A percentile compares a stretch with the other conserved stretches of the same genome.
Conservation (phyloP, 2,797 vertebrate genomes). For the Nyctalus aviator region DNA sequence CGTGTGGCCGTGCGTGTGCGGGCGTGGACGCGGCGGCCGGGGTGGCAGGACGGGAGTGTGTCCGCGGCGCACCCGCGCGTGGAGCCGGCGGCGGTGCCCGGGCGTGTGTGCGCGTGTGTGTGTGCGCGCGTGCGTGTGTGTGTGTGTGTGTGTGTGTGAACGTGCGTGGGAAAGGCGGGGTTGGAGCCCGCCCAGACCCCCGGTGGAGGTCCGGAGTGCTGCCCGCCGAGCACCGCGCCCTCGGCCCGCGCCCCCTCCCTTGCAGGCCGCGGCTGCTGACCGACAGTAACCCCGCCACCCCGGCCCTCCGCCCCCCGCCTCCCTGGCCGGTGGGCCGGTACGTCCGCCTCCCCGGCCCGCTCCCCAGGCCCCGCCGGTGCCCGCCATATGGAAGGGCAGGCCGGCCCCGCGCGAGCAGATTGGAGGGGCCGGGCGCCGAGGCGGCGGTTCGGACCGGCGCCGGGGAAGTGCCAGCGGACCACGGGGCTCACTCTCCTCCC, state of each 20-base stretch:
- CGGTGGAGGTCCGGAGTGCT: background rate
- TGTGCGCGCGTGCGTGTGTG: background rate
- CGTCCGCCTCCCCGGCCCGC: background rate
- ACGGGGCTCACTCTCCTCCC: background rate
- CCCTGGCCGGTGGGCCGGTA: background rate
- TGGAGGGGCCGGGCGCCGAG: background rate
- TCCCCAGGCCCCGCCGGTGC: constrained; percentile 33
- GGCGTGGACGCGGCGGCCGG: background rate
- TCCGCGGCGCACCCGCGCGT: background rate
- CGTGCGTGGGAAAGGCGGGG: background rate
- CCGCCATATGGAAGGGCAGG: constrained; percentile 76
- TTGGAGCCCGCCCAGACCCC: background rate
- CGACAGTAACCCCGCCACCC: constrained; percentile 62
- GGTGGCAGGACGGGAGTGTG: background rate
- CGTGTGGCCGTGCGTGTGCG: constrained; percentile 27
- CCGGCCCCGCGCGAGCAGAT: background rate
- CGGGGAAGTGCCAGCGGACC: background rate
- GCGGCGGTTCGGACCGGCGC: background rate
- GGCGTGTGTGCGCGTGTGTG: background rate
- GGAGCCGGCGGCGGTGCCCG: background rate
- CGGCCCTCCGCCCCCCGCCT: background rate
- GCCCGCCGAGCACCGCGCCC: background rate
- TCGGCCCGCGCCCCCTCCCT: background rate
- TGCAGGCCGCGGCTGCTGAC: constrained; percentile 32
- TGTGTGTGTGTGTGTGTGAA: background rate